Base-by-base conservation (phyloP, 1,140 invertebrate species). In the Mesaphorura yosii region DNA sequence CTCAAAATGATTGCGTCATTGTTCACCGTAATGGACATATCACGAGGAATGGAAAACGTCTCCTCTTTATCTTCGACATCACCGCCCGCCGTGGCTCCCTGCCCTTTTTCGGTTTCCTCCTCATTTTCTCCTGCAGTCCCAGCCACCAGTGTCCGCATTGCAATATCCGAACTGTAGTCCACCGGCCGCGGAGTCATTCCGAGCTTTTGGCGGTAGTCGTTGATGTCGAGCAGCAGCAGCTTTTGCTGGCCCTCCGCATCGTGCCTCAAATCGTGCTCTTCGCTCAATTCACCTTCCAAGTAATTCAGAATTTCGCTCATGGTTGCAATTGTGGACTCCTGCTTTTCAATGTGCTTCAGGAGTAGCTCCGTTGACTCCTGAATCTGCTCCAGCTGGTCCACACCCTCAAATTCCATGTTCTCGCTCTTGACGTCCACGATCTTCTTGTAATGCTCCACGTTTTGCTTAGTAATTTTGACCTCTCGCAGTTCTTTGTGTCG, bases 291-390 rank as follows among this genome's bases (percentile, higher is more conserved):
- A 0, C 5, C 3, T 45, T 59, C 58, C 20, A 59, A 58, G 53
- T 42, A 56, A 17, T 7, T 41, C 17, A 62, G 34, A 23, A 62
- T 54, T 26, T 49, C 53, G 0, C 51, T 58, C 51, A 62, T 62
- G 1, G 50, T 53, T 28, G 38, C 41, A 15, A 62, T 58, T 2
- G 56, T 54, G 20, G 27, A 45, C 19, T 58, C 60, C 31, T 62
- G 60, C 17, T 56, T 52, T 10, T 50, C 47, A 23, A 62, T 48
- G 17, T 53, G 53, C 4, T 48, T 41, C 23, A 53, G 5, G 27
- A 58, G 46, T 22, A 58, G 17, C 22, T 55, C 48, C 20, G 48
- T 51, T 12, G 48, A 19, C 45, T 58, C 48, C 37, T 59, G 52
- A 15, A 50, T 5, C 3, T 58, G 45, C 14, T n/a, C 48, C 15